phyloP scores from a whole-genome alignment of 2,797 vertebrate genomes.

The Trachops cirrhosus region DNA sequence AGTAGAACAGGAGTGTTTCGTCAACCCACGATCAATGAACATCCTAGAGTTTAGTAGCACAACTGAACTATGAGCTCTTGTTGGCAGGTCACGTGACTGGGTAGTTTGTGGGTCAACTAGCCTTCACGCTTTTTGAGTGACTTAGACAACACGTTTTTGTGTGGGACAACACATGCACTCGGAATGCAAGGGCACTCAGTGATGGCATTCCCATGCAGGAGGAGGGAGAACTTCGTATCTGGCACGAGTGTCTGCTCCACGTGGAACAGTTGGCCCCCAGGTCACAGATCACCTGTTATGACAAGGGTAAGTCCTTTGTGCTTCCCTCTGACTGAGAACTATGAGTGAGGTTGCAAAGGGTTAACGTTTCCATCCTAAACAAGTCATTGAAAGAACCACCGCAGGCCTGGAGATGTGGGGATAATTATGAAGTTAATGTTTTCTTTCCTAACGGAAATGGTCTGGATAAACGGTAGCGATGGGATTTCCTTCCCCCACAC shows the following conservation, averaged over 20 bases:
- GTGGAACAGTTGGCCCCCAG: neutral
- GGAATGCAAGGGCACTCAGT: neutral
- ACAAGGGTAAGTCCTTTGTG: neutral
- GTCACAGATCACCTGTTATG: neutral
- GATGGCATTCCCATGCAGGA: neutral
- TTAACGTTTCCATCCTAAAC: conserved; percentile 57
- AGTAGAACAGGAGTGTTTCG: neutral
- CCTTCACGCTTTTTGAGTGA: neutral
- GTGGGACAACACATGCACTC: neutral
- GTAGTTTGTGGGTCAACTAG: neutral
- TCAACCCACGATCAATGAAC: neutral
- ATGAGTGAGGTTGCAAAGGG: neutral
- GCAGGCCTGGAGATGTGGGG: conserved; percentile 52
- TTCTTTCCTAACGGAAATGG: conserved; percentile 37
- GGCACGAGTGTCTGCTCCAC: neutral
- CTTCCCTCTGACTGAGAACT: neutral
- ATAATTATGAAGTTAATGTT: conserved; percentile 68
- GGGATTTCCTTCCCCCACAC: conserved; percentile 42
- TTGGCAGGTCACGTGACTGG: neutral
- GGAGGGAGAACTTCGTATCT: neutral
- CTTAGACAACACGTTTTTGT: neutral
- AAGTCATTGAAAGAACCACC: conserved; percentile 55
- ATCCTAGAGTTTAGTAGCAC: neutral
- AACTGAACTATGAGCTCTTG: neutral
- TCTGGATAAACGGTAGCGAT: neutral